Percentiles rank a stretch among this genome's conserved stretches.
Conservation (phyloP, 2,888 invertebrate genomes). For the Drosophila nr. fundita region DNA sequence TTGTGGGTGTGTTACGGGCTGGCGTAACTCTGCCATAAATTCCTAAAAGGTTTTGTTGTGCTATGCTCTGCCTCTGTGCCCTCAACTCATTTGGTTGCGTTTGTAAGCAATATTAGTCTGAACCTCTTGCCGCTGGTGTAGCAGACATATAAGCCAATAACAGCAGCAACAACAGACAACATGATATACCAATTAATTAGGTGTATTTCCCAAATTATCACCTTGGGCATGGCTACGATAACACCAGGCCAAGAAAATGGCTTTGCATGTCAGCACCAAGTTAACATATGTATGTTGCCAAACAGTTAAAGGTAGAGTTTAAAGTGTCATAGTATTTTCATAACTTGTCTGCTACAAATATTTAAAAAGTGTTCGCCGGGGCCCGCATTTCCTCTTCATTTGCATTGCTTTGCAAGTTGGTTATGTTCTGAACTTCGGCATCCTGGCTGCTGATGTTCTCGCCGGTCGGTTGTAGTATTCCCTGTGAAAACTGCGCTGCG, state of each 20-base stretch:
- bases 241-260: conserved; percentile 13
- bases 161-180: conserved; percentile 36
- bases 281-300: conserved; percentile 42
- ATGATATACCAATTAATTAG: conserved; percentile 76
- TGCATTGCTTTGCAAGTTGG: conserved; percentile 78
- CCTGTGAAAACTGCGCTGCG: conserved; percentile 74
- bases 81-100: conserved; percentile 61
- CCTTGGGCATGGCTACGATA: conserved; percentile 42
- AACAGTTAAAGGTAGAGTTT: conserved; percentile 39
- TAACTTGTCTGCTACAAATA: conserved; percentile 44
- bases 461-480: conserved; percentile 62
- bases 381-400: conserved; percentile 78
- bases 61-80: conserved; percentile 37
- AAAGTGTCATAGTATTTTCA: conserved; percentile 62
- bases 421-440: conserved; percentile 79
- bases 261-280: conserved; percentile 57
- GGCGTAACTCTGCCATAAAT: conserved; percentile 61
- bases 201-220: conserved; percentile 73
- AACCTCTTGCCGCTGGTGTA: conserved; percentile 41
- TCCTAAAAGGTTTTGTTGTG: conserved; percentile 68
- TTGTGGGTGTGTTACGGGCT: conserved; percentile 19
- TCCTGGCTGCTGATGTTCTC: conserved; percentile 55
- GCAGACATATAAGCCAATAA: conserved; percentile 57
- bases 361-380: conserved; percentile 42
- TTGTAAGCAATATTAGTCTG: conserved; percentile 59